A percentile compares a stretch with the other conserved stretches of the same genome.
These are phyloP conservation scores for Ceratosolen solmsi DNA, from an alignment of 1,140 invertebrate genomes.

Conservation along the genomic window DNA sequence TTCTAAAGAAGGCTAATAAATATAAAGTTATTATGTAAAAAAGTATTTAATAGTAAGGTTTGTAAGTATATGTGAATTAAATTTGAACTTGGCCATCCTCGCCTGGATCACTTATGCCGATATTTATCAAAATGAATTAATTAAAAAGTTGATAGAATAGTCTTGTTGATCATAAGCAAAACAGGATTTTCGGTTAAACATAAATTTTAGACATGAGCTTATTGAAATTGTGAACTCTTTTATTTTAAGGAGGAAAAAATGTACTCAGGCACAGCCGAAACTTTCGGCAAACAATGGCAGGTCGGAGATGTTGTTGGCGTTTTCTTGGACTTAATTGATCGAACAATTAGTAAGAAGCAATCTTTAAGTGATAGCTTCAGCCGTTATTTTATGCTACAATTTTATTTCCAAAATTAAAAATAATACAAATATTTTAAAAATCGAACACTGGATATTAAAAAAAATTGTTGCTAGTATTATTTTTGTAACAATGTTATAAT, in stretches of 20 bases:
- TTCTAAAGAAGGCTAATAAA: not conserved
- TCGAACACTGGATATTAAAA: constrained; percentile 1
- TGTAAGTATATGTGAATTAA: not conserved
- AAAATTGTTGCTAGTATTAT: not conserved
- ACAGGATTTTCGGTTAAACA: not conserved
- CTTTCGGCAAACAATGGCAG: constrained; percentile 96
- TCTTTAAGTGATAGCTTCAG: constrained; percentile 39
- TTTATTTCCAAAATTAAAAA: constrained; percentile 17
- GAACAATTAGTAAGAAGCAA: constrained; percentile 90
- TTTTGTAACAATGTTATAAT: not conserved
- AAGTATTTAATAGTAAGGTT: not conserved
- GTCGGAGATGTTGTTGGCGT: constrained; percentile 95
- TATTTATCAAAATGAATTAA: not conserved
- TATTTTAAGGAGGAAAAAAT: constrained; percentile 93
- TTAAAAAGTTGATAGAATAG: not conserved
- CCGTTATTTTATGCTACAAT: constrained; percentile 41
- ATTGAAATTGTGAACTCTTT: constrained; percentile 65
- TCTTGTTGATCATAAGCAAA: not conserved
- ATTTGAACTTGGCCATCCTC: not conserved
- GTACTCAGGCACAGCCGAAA: constrained; percentile 88
- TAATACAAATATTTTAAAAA: constrained; percentile 6
- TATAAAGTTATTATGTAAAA: not conserved
- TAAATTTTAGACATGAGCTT: not conserved
- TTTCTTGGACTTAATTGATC: constrained; percentile 96
- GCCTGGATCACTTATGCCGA: not conserved